Base-by-base conservation (phyloP, 2,888 invertebrate species). In the Drosophila ezoana region DNA sequence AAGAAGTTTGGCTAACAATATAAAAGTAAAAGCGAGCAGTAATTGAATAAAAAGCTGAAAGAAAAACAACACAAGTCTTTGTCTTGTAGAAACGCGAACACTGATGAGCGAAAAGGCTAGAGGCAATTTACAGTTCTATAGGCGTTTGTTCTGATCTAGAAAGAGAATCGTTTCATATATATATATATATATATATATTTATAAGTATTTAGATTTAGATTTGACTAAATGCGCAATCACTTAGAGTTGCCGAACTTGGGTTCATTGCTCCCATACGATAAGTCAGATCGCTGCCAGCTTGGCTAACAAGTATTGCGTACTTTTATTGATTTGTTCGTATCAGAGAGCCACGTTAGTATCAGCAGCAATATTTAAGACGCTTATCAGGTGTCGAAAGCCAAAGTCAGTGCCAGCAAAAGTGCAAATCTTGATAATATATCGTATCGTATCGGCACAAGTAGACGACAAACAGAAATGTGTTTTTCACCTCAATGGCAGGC, bases 371-470 rank as follows among this genome's bases (percentile, higher is more conserved):
- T 65, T 45, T 35, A 13, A 60, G 14, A 9, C 14, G 41, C 47
- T 66, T 57, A 67, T 73, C 74, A 40, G 1, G 28, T 59, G 20
- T 43, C 51, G 28, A 52, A 58, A 60, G 23, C 66, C 63, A 64
- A 64, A 63, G 66, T 67, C 79, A 68, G 54, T 53, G 61, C 40
- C 72, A 62, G 80, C 28, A 72, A 79, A 72, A 65, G 67, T 38
- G 41, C 35, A 28, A 45, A 23, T 65, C 11, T 38, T 43, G 59
- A 60, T 60, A 49, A 62, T 33, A 8, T 23, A 28, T 18, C 13
- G 3, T 18, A 5, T 14, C n/a, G 14, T 4, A n/a, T n/a, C n/a
- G n/a, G n/a, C 43, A 56, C 37, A 32, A 40, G 40, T 20, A 41
- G 3, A 18, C 44, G 35, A 64, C 28, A 40, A 14, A 10, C 43